phyloP scores from a whole-genome alignment of 2,888 invertebrate genomes.

The Ectobius pallidus region DNA sequence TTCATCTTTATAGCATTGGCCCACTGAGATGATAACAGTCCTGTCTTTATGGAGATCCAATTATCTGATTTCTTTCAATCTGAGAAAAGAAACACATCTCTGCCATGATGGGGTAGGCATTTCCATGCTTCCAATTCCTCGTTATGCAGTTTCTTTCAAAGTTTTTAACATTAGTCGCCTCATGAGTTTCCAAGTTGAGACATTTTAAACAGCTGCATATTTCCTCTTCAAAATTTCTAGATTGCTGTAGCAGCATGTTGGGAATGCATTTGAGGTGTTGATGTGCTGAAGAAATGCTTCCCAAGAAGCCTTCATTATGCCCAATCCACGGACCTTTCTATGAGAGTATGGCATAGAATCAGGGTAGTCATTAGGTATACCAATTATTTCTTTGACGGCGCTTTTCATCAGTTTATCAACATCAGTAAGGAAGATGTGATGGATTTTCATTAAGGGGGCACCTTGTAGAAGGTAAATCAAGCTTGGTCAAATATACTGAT shows the following conservation, averaged over 20 bases:
- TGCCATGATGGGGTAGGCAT: no score
- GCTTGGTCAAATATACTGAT: background rate
- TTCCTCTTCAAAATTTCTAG: slow-evolving; percentile 4
- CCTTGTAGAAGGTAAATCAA: background rate
- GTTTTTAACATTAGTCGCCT: background rate
- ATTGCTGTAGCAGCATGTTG: background rate
- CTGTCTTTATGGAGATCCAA: no score
- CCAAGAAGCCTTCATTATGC: background rate
- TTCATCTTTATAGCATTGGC: no score
- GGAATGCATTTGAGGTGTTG: background rate
- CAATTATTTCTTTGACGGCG: no score
- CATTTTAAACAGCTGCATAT: no score
- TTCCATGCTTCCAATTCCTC: no score
- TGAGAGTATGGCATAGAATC: background rate
- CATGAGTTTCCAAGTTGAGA: background rate
- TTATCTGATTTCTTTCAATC: no score
- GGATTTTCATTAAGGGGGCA: background rate
- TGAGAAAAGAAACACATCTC: no score
- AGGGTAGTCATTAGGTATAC: background rate
- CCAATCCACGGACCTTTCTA: background rate
- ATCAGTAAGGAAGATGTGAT: background rate
- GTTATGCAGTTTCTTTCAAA: slow-evolving; percentile 49
- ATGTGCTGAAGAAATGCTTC: background rate
- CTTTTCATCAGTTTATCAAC: background rate
- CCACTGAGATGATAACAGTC: no score